Evolutionary conservation across 2,113 vertebrate genomes (phyloP), one percentile per base, ranked within the genome.

Genomic region (Cyanoderma ruficeps): DNA sequence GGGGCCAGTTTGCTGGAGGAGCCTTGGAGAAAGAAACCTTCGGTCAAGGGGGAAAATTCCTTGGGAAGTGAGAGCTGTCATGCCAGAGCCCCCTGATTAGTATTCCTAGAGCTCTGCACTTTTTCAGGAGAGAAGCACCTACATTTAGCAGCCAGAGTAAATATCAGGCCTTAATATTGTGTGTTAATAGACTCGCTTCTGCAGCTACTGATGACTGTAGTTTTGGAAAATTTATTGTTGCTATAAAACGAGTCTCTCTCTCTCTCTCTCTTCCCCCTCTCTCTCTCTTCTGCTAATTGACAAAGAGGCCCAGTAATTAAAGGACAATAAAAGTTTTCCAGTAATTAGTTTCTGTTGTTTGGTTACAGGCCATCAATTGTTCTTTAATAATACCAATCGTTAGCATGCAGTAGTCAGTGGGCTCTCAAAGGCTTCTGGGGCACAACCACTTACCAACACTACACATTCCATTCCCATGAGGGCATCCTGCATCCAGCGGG

Each of bases 391-490:
- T 98, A 98, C 98, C 98, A 95, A 97, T 98, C 98, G 98, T 98
- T 97, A 97, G 96, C 96, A 98, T 97, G 89, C 98, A 98, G 97
- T 98, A 97, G 98, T 98, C 85, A 65, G 75, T 92, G 94, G 80
- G 87, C 89, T 94, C 95, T 96, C 97, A 92, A 91, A 98, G 97
- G 97, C 97, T 94, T 87, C 97, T 98, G 98, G 98, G 98, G 98
- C 98, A 97, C 92, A 93, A 90, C 97, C 98, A 98, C 98, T 98
- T 97, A 98, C 98, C 98, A 98, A 96, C 98, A 98, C 98, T 98
- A 98, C 96, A 98, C 98, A 99, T 99, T 99, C 98, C 98, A 98
- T 98, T 98, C 98, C 98, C 97, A 90, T 99, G 98, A 99, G 97
- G 97, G 96, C 98, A 98, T 97, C 94, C 90, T 12, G 79, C 76